Evolutionary conservation across 2,797 vertebrate genomes (phyloP).

Genomic region (Hippocampus kuda): DNA sequence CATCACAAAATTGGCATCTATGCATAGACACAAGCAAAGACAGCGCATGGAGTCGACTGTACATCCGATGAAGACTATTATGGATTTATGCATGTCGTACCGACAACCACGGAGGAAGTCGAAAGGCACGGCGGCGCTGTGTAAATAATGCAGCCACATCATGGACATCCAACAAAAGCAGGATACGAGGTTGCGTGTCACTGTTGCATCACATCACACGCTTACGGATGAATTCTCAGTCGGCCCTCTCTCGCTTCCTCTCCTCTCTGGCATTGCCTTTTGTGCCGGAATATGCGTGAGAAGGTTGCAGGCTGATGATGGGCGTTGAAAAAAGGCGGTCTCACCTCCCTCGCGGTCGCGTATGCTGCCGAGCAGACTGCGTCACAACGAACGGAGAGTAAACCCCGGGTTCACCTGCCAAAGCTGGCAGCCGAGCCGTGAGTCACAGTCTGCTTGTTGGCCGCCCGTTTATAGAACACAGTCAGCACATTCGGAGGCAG

Average conservation of each 20-base stretch:
- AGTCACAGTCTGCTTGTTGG: constrained; percentile 30
- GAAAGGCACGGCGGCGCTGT: background rate
- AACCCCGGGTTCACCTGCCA: constrained; percentile 15
- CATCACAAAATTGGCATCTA: too few relatives aligned
- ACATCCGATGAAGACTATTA: background rate
- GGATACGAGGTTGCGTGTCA: background rate
- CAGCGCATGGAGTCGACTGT: too few relatives aligned
- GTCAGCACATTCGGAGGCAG: background rate
- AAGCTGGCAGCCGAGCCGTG: constrained; percentile 22
- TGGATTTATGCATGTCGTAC: background rate
- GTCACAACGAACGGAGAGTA: constrained; percentile 33
- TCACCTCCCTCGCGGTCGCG: background rate
- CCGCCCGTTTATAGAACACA: constrained; percentile 15
- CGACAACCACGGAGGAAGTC: too few relatives aligned
- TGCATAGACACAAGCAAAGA: too few relatives aligned
- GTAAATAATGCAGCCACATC: background rate
- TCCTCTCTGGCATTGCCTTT: background rate
- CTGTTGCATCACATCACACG: background rate
- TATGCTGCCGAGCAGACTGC: constrained; percentile 12
- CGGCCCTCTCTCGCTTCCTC: background rate
- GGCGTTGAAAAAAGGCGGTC: background rate
- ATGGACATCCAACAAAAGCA: background rate
- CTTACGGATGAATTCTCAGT: background rate
- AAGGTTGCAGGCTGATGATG: background rate
- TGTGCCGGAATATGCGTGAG: background rate